Evolutionary conservation across 2,888 invertebrate species (phyloP), one percentile per base, ranked within the genome.

Genomic region (Caradrina clavipalpis): DNA sequence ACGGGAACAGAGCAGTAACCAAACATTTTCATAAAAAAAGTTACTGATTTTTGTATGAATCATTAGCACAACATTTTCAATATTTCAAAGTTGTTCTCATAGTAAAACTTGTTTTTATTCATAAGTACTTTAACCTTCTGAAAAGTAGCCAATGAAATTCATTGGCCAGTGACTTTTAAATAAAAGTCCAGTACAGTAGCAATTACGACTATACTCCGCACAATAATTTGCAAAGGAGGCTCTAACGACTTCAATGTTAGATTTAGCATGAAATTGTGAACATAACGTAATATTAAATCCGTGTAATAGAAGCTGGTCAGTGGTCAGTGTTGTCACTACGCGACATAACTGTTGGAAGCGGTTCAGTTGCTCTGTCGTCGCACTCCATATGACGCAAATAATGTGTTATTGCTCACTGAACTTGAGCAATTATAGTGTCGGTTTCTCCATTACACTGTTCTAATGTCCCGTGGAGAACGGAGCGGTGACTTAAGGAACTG

Each of bases 381-480:
- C 80, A 87, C 78, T 86, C 87, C 87, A 86, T 68, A 87, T 87
- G 82, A 69, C 64, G 74, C 72, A 81, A 86, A 88, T 84, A 78
- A 71, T 77, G 76, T 78, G 65, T 64, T 69, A 71, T 69, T 76
- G 57, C 54, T 56, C 60, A 59, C 50, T 77, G 81, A 76, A 79
- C 75, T 79, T 79, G 64, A 64, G 62, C 67, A 74, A 71, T 73
- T 72, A 71, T 60, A 50, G 62, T 8, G 56, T 21, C 17, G 54
- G 10, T 26, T 59, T 60, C 51, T 64, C 69, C 60, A 71, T 72
- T 67, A 64, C 45, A 66, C 73, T 59, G 74, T 65, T 70, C 17
- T 58, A 57, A 78, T 64, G 56, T 67, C 57, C 68, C 73, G 78
- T 74, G 58, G 42, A 47, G 50, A 73, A 69, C 53, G 60, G 67